Evolutionary conservation across 1,140 invertebrate species (phyloP).

Genomic region (Bicyclus anynana): DNA sequence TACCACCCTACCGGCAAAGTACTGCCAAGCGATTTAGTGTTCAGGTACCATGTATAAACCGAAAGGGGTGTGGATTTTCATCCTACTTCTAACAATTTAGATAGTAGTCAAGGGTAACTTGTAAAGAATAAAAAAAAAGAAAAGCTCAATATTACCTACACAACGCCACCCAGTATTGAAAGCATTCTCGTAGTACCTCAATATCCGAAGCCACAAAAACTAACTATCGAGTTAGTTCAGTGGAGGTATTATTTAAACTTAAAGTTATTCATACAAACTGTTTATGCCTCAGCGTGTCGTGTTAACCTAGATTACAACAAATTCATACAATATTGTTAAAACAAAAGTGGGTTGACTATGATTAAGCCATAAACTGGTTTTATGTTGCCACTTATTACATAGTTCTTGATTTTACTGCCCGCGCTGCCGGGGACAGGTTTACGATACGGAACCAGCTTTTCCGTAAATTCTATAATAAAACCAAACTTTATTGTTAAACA

Average conservation of each 20-base stretch:
- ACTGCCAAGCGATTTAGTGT: too few relatives aligned
- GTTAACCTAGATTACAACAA: not conserved
- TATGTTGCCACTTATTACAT: constrained; percentile 36
- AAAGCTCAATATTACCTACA: too few relatives aligned
- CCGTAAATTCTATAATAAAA: constrained; percentile 12
- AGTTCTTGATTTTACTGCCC: constrained; percentile 37
- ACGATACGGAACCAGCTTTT: constrained; percentile 34
- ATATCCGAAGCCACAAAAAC: too few relatives aligned
- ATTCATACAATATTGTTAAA: constrained; percentile 24
- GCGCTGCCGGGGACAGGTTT: constrained; percentile 32
- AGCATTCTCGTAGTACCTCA: too few relatives aligned
- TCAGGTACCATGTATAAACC: too few relatives aligned
- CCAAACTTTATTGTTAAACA: not conserved
- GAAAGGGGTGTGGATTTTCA: too few relatives aligned
- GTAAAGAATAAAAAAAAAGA: too few relatives aligned
- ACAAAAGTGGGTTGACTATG: constrained; percentile 25
- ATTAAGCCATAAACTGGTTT: constrained; percentile 38
- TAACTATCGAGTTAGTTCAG: too few relatives aligned
- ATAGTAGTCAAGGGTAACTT: too few relatives aligned
- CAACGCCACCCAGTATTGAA: too few relatives aligned
- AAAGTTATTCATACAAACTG: not conserved
- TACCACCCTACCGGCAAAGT: too few relatives aligned
- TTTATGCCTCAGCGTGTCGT: not conserved
- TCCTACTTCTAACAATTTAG: too few relatives aligned
- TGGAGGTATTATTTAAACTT: not conserved